Conservation (phyloP, 2,888 invertebrate species). For the Sympetrum striolatum region DNA sequence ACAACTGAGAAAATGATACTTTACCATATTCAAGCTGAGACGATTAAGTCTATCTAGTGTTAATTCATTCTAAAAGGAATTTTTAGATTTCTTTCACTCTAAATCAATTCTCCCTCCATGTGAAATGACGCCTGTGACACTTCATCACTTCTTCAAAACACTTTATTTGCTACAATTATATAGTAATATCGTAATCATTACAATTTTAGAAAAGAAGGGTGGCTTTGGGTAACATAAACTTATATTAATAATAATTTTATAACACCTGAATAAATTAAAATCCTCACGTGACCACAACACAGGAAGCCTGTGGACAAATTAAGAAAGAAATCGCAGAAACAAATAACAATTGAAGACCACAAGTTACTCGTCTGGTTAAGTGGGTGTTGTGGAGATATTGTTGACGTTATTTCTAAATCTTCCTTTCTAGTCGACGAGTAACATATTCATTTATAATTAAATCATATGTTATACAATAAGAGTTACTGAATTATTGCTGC, state of each 20-base stretch:
- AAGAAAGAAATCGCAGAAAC: not conserved
- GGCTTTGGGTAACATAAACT: not conserved
- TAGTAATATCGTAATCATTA: not conserved
- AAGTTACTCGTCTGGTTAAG: not conserved
- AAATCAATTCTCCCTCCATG: constrained; percentile 4
- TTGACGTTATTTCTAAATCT: not conserved
- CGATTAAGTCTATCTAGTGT: not conserved
- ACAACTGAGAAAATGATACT: not conserved
- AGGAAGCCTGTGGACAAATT: not conserved
- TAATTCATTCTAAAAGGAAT: not conserved
- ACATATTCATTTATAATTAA: too few species aligned
- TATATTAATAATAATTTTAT: not conserved
- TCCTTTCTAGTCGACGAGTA: not conserved
- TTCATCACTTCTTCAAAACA: not conserved
- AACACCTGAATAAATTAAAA: not conserved
- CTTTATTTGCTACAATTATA: not conserved
- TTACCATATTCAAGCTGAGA: not conserved
- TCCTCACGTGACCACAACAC: not conserved
- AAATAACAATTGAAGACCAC: not conserved
- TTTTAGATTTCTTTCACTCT: not conserved
- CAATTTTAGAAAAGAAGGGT: not conserved
- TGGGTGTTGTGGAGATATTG: not conserved
- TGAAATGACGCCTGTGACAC: not conserved
- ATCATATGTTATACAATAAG: too few species aligned
- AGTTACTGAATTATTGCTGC: too few species aligned